Conservation (phyloP, 2,888 invertebrate genomes). For the Ashinkailepas kermadecensis region DNA sequence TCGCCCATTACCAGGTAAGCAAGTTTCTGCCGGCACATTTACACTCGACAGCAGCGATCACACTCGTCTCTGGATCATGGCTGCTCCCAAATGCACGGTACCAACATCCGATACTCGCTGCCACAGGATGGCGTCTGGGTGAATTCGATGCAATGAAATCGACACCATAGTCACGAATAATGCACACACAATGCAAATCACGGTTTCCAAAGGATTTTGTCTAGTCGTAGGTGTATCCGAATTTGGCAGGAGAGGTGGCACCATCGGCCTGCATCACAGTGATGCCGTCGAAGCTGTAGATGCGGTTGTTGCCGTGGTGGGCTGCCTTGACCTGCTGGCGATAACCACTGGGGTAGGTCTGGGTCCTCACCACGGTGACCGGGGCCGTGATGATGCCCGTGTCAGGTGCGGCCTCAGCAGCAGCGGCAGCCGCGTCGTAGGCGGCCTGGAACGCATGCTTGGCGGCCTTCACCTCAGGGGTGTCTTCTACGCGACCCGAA, state of each 20-base stretch:
- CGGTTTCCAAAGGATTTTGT: neutral
- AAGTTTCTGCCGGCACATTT: too few species aligned
- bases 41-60: too few species aligned
- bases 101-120: too few species aligned
- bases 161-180: conserved; percentile 4
- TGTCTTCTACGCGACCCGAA: too few species aligned
- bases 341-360: neutral
- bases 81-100: too few species aligned
- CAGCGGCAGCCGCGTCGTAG: too few species aligned
- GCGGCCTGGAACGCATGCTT: conserved; percentile 31
- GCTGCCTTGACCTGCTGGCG: neutral
- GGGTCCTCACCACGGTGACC: neutral
- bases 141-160: neutral
- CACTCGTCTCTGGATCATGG: too few species aligned
- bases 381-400: neutral
- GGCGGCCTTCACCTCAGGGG: neutral
- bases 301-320: neutral
- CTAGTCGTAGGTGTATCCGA: neutral
- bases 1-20: too few species aligned
- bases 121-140: too few species aligned
- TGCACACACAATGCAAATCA: neutral
- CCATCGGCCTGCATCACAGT: neutral
- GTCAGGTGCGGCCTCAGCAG: too few species aligned
- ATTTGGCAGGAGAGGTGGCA: neutral
- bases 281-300: conserved; percentile 7